phyloP scores from a whole-genome alignment of 2,113 vertebrate species.

The Sterrhoptilus dennistouni region DNA sequence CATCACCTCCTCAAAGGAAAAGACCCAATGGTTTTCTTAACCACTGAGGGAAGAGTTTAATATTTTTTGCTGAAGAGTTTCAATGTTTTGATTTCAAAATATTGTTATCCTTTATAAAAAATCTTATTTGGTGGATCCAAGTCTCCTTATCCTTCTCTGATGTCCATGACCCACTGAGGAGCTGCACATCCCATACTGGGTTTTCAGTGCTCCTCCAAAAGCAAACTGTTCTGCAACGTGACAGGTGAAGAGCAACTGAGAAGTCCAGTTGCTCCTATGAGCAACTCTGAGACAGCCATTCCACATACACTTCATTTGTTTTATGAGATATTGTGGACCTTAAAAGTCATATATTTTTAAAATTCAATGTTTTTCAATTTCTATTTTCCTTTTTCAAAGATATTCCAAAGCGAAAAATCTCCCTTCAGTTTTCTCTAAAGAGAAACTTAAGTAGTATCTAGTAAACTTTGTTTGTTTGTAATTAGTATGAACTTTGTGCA shows the following conservation, averaged over 20 bases:
- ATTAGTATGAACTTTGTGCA: background rate
- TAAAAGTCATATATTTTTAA: too few relatives aligned
- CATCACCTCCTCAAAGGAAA: background rate
- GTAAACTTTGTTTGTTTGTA: background rate
- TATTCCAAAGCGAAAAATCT: background rate
- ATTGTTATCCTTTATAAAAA: background rate
- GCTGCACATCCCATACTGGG: background rate
- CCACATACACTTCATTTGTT: background rate
- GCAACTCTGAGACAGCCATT: background rate
- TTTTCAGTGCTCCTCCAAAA: background rate
- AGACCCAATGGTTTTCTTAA: rapidly evolving
- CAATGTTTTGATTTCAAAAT: background rate
- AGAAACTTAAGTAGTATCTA: background rate
- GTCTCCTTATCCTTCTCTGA: background rate
- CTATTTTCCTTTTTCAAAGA: background rate
- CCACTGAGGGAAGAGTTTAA: rapidly evolving
- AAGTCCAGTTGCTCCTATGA: background rate
- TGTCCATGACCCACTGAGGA: background rate
- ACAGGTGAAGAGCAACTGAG: background rate
- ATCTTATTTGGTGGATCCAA: background rate
- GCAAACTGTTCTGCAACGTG: background rate
- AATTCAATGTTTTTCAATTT: rapidly evolving
- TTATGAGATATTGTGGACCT: background rate
- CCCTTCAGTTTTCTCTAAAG: background rate
- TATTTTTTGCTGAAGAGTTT: background rate